These are phyloP conservation scores for Xiphydria camelus DNA, from an alignment of 2,888 invertebrate genomes.

Conservation along the genomic window DNA sequence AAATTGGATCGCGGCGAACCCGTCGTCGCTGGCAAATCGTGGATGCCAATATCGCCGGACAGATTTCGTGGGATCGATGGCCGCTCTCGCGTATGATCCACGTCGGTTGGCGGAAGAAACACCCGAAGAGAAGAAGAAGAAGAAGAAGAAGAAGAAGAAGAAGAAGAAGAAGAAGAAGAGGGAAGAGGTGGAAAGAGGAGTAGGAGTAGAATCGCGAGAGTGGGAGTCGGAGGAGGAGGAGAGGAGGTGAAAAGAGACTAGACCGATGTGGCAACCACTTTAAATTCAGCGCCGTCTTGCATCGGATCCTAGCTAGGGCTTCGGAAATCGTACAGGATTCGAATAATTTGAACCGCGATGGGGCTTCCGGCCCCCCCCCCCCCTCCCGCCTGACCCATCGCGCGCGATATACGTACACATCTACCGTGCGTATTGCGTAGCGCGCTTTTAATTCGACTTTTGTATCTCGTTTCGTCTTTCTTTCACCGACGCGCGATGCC, in stretches of 20 bases:
- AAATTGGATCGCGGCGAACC: too few species aligned
- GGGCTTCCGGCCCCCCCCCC: conserved; percentile 39
- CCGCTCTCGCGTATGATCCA: too few species aligned
- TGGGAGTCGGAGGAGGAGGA: conserved; percentile 2
- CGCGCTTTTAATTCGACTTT: conserved; percentile 2
- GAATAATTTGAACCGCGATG: conserved; percentile 51
- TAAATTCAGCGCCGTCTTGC: conserved; percentile 46
- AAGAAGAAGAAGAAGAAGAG: neutral
- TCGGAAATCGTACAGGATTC: conserved; percentile 58
- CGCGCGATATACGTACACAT: conserved; percentile 9
- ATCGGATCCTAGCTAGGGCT: conserved; percentile 50
- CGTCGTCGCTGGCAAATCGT: too few species aligned
- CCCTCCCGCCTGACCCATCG: conserved; percentile 13
- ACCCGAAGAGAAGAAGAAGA: neutral
- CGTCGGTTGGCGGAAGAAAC: too few species aligned
- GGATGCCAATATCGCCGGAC: too few species aligned
- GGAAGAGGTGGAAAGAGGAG: neutral
- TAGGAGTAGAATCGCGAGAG: neutral
- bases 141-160: neutral
- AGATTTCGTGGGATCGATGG: too few species aligned
- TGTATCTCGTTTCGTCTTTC: neutral
- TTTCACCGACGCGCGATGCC: too few species aligned
- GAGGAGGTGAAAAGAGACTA: conserved; percentile 7
- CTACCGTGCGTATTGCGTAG: conserved; percentile 13
- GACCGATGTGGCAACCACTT: conserved; percentile 46